Base-by-base conservation (phyloP, 2,113 vertebrate genomes). In the Sceloporus tristichus region DNA sequence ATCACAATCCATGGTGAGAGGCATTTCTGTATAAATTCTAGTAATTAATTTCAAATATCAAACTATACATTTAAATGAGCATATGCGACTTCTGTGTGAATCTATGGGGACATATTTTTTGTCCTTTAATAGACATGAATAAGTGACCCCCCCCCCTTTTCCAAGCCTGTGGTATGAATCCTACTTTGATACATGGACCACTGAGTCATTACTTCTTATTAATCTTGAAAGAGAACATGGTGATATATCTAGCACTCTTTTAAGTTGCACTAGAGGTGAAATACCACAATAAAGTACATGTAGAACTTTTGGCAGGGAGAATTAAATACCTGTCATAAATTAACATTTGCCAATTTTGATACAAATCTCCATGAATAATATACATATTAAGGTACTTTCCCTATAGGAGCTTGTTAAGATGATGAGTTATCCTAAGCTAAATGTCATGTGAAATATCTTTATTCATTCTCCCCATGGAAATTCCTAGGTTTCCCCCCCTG, bases 391-490 rank as follows among this genome's bases (percentile, higher is more conserved):
- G 0, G 29, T 38, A 56, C 71, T 53, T 75, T 59, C 65, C 7
- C 54, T 1, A n/a, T n/a, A 19, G 0, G 0, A 86, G 62, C 79
- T 83, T 48, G 65, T 79, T 73, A 68, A 54, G 82, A 29, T 5
- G 59, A 48, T 23, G 2, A 4, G 4, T 89, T 27, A 76, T 56
- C 4, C 48, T 54, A 54, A 18, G 0, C 48, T 66, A 70, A 78
- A 42, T 78, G 48, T 53, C 75, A 71, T 7, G 21, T 84, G 16
- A 75, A 81, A 82, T 1, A 0, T 25, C 86, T 82, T 19, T 21
- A 89, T 75, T 91, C 59, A 70, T 62, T 88, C 90, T 84, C 13
- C 29, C 29, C 29, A 34, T 84, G 29, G 6, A 84, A 29, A 18
- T 14, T 66, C 53, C 0, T 27, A 21, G 2, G 6, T 54, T 70